phyloP scores from a whole-genome alignment of 2,113 vertebrate genomes.

The Grammomys surdaster region DNA sequence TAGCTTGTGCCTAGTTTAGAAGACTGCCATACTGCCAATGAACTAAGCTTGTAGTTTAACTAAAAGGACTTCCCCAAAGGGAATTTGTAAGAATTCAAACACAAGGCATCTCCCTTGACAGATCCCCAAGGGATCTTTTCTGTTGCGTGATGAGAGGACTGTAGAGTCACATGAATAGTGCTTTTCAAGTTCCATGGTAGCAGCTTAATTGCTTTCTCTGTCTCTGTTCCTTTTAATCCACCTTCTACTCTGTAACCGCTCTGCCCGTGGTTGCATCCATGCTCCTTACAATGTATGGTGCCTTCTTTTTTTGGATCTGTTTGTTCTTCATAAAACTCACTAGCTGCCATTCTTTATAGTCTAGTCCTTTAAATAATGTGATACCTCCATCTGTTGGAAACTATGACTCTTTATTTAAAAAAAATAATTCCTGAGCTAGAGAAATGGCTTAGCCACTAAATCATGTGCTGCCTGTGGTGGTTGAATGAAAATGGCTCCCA shows the following conservation, averaged over 20 bases:
- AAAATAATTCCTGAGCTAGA: too few species aligned
- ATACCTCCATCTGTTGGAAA: neutral
- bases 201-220: neutral
- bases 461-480: neutral
- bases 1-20: neutral
- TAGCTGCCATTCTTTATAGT: neutral
- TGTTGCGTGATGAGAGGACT: neutral
- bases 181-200: neutral
- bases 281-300: neutral
- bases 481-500: neutral
- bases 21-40: neutral
- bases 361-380: neutral
- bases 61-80: neutral
- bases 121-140: neutral
- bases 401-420: neutral
- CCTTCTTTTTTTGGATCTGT: neutral
- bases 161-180: neutral
- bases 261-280: neutral
- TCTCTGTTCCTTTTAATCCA: neutral
- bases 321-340: neutral
- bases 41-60: neutral
- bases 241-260: neutral
- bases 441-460: neutral
- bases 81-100: slow-evolving; percentile 1
- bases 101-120: neutral